Evolutionary conservation across 2,888 invertebrate genomes (phyloP), one percentile per base, ranked within the genome.

Genomic region (Zonitis immaculata): DNA sequence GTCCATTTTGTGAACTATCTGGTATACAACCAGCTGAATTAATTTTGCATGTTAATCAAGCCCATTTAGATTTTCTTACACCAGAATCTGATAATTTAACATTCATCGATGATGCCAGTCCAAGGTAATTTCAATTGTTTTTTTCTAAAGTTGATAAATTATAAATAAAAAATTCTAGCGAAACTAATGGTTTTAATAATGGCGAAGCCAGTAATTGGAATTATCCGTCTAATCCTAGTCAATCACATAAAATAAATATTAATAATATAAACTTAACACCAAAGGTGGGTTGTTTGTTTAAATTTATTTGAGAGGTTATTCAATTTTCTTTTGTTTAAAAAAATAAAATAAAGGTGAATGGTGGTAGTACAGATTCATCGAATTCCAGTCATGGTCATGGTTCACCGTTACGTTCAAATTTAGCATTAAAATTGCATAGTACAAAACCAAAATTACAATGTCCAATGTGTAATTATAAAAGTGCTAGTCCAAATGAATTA

Each of bases 41-140:
- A 65, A 78, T 88, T 58, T 78, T 86, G 2, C 92, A 91, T 70
- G 91, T 91, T 1, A 90, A 91, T 73, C 84, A 86, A 62, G 89
- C 87, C n/a, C 92, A 92, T 75, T 79, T 91, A 59, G 89, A 91
- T 71, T 89, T 88, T 70, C 76, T 90, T 46, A 90, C 89, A 42
- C 90, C 90, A 0, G 89, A 89, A 70, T 82, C 86, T 57, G 89
- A 89, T 49, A 78, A 85, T 61, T 83, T 88, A 80, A 85, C 86
- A 25, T 89, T 89, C 65, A 88, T 89, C 58, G 89, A 89, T 73
- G 88, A 89, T 63, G 74, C 76, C 60, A 86, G 75, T 61, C 75
- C 75, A 28, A 69, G 70, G 74, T 72, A 62, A 43, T 39, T 9
- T 8, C 6, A 32, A 32, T 4, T 3, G 30, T 35, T 46, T n/a